Percentiles rank a stretch among this genome's conserved stretches.
Conservation (phyloP, 2,888 invertebrate species). For the Rhyacophila evoluta region DNA sequence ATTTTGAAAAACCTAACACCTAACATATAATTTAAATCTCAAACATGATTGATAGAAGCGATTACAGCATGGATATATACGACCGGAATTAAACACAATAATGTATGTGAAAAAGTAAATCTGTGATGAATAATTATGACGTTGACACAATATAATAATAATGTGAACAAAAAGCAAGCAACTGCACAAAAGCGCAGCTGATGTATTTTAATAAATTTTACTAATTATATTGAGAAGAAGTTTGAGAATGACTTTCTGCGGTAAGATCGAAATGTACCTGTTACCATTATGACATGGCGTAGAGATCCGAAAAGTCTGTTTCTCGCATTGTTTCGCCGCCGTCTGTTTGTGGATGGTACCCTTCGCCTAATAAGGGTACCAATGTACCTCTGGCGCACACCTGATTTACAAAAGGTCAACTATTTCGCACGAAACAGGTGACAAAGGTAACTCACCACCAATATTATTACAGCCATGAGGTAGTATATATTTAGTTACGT, state of each 20-base stretch:
- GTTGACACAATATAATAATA: not conserved
- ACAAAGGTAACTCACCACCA: no score
- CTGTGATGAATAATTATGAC: not conserved
- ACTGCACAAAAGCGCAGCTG: no score
- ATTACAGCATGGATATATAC: not conserved
- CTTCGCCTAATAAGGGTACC: not conserved
- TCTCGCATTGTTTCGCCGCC: slow-evolving; percentile 15
- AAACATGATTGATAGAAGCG: not conserved
- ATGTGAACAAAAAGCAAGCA: slow-evolving; percentile 7
- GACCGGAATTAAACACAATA: not conserved
- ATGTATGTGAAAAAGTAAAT: slow-evolving; percentile 18
- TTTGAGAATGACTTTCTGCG: not conserved
- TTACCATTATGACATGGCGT: slow-evolving; percentile 11
- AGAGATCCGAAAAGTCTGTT: not conserved
- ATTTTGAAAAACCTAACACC: no score
- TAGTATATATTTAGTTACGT: no score
- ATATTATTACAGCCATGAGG: no score
- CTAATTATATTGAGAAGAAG: no score
- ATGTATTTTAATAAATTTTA: no score
- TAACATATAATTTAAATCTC: no score
- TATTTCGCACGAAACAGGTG: not conserved
- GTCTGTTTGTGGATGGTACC: not conserved
- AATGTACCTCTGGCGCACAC: not conserved
- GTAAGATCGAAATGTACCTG: slow-evolving; percentile 7
- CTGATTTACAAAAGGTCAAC: not conserved